Evolutionary conservation across 2,888 invertebrate species (phyloP).

Genomic region (Margaritifera margaritifera): DNA sequence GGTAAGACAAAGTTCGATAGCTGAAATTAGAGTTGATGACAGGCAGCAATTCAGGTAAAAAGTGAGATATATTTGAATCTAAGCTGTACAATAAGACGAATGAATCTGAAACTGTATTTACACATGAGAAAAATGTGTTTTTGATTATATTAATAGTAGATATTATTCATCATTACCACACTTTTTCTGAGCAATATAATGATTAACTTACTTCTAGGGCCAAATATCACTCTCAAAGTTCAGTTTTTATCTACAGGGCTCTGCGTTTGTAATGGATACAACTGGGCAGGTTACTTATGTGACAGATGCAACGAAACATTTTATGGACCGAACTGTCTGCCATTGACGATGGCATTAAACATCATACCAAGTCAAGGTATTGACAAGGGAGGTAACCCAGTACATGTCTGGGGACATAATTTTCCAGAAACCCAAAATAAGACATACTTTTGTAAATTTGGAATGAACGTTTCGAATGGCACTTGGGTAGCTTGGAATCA

Average conservation of each 20-base stretch:
- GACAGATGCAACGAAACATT: constrained; percentile 40
- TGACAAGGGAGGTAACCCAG: constrained; percentile 21
- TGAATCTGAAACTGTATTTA: too few relatives aligned
- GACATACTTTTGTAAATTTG: constrained; percentile 35
- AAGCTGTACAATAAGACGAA: too few relatives aligned
- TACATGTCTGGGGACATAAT: constrained; percentile 42
- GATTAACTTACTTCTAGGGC: too few relatives aligned
- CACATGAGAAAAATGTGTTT: too few relatives aligned
- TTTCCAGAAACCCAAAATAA: constrained; percentile 30
- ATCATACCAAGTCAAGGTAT: constrained; percentile 23
- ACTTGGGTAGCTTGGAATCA: constrained; percentile 28
- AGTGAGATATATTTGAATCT: too few relatives aligned
- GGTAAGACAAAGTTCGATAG: too few relatives aligned
- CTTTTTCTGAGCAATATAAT: too few relatives aligned
- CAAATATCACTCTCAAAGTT: too few relatives aligned
- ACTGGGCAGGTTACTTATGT: constrained; percentile 43
- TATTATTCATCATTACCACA: too few relatives aligned
- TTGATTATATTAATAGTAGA: too few relatives aligned
- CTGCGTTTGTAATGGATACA: constrained; percentile 31
- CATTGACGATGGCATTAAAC: constrained; percentile 24
- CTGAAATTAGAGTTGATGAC: too few relatives aligned
- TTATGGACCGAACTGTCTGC: constrained; percentile 43
- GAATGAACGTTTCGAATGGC: constrained; percentile 21
- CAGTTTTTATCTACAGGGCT: constrained; percentile 14
- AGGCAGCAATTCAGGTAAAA: too few relatives aligned